Conservation (phyloP, 2,797 vertebrate species). For the Epinephelus coioides region DNA sequence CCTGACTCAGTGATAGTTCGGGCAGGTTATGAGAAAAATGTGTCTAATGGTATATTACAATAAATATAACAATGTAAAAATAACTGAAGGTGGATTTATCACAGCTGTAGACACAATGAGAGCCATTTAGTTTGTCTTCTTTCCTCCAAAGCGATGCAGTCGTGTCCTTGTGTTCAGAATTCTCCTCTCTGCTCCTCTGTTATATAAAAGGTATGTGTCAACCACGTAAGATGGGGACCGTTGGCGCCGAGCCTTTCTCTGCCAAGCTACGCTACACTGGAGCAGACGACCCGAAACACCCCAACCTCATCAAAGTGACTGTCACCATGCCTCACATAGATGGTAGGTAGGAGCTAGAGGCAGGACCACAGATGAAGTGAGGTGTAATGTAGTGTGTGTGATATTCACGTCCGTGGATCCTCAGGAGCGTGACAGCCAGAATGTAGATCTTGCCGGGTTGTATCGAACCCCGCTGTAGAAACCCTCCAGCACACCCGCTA, state of each 20-base stretch:
- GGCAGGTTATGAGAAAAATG: neutral
- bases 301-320: slow-evolving; percentile 94
- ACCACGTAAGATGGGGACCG: slow-evolving; percentile 89
- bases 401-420: slow-evolving; percentile 69
- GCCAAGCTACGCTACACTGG: slow-evolving; percentile 95
- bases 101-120: neutral
- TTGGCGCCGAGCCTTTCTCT: slow-evolving; percentile 96
- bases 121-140: neutral
- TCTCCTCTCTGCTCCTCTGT: slow-evolving; percentile 45
- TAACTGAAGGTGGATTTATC: slow-evolving; percentile 5
- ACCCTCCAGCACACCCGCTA: slow-evolving; percentile 55
- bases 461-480: slow-evolving; percentile 48
- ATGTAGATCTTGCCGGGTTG: slow-evolving; percentile 64
- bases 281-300: slow-evolving; percentile 89
- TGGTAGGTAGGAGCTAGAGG: slow-evolving; percentile 84
- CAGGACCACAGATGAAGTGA: slow-evolving; percentile 60
- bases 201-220: slow-evolving; percentile 91
- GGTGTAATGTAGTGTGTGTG: slow-evolving; percentile 69
- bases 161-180: slow-evolving; percentile 1
- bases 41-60: neutral
- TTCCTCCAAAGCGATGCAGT: neutral
- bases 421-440: slow-evolving; percentile 67
- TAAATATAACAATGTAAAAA: slow-evolving; percentile 1
- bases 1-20: slow-evolving; percentile 14
- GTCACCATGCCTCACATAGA: slow-evolving; percentile 96